Percentiles rank a stretch among this genome's conserved stretches.
Conservation (phyloP, 2,113 vertebrate genomes). For the Ornithorhynchus anatinus region DNA sequence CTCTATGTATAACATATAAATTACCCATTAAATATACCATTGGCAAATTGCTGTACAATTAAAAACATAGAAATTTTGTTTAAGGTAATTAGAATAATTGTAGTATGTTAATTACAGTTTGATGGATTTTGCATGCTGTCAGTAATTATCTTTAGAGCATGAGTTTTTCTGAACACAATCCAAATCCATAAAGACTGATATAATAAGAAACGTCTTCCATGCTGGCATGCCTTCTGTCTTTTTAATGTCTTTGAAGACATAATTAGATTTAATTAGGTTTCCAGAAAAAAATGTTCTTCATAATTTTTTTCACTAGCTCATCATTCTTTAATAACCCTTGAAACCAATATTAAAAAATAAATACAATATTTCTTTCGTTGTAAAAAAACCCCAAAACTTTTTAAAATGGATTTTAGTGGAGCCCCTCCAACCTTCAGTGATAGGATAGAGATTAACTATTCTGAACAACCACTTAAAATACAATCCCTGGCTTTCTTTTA, state of each 20-base stretch:
- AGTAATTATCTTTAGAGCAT: constrained; percentile 73
- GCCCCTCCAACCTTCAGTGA: too few species aligned
- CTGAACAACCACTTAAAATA: too few species aligned
- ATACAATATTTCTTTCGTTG: neutral
- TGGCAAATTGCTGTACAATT: constrained; percentile 79
- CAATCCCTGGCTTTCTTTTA: too few species aligned
- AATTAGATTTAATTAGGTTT: constrained; percentile 74
- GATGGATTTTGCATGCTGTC: constrained; percentile 73
- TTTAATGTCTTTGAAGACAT: constrained; percentile 68
- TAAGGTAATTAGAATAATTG: constrained; percentile 80
- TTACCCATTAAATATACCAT: constrained; percentile 72
- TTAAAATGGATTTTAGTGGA: too few species aligned
- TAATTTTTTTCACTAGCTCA: constrained; percentile 26
- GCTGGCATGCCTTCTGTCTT: constrained; percentile 49
- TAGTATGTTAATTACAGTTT: constrained; percentile 76
- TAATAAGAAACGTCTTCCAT: constrained; percentile 65
- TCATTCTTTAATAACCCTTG: constrained; percentile 18
- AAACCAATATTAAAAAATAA: neutral
- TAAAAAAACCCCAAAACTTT: too few species aligned
- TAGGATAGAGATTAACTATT: too few species aligned
- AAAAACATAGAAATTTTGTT: constrained; percentile 75
- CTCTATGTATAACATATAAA: constrained; percentile 70
- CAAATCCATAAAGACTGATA: constrained; percentile 73
- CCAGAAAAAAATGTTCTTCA: constrained; percentile 53
- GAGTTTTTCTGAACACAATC: constrained; percentile 71